Evolutionary conservation across 1,140 invertebrate species (phyloP).

Genomic region (Drosophila trapezifrons): DNA sequence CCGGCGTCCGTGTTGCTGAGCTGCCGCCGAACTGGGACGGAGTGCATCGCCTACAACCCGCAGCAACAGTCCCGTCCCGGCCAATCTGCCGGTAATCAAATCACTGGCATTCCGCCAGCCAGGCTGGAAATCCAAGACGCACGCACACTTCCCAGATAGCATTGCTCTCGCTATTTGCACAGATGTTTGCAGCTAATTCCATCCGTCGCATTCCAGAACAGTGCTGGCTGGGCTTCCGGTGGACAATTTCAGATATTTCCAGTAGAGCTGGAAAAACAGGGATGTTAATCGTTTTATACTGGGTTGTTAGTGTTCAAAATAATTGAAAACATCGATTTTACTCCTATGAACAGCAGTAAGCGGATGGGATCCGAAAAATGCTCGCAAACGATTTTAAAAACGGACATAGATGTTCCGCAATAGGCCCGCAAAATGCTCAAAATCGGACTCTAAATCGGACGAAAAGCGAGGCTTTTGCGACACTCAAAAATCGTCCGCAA

Average conservation of each 20-base stretch:
- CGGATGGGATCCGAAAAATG: too few relatives aligned
- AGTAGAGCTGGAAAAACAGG: not conserved
- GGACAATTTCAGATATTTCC: not conserved
- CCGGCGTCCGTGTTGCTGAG: not conserved
- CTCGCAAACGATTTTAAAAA: too few relatives aligned
- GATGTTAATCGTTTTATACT: not conserved
- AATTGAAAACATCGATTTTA: too few relatives aligned
- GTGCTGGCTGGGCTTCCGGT: not conserved
- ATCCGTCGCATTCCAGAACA: not conserved
- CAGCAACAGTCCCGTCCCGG: not conserved
- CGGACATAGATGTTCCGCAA: too few relatives aligned
- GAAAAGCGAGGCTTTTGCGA: too few relatives aligned
- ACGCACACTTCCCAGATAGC: not conserved
- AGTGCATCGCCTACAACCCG: not conserved
- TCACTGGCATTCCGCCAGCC: conserved; percentile 20
- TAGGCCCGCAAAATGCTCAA: too few relatives aligned
- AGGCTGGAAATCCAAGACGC: not conserved
- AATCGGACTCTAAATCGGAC: too few relatives aligned
- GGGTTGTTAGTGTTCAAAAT: too few relatives aligned
- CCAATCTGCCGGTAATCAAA: conserved; percentile 17
- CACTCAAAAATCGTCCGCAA: too few relatives aligned
- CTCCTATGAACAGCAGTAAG: too few relatives aligned
- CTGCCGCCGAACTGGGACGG: not conserved
- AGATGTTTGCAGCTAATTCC: conserved; percentile 7
- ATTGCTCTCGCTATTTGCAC: not conserved